Percentiles rank a stretch among this genome's conserved stretches.
Conservation (phyloP, 2,888 invertebrate genomes). For the Pammene aurita region DNA sequence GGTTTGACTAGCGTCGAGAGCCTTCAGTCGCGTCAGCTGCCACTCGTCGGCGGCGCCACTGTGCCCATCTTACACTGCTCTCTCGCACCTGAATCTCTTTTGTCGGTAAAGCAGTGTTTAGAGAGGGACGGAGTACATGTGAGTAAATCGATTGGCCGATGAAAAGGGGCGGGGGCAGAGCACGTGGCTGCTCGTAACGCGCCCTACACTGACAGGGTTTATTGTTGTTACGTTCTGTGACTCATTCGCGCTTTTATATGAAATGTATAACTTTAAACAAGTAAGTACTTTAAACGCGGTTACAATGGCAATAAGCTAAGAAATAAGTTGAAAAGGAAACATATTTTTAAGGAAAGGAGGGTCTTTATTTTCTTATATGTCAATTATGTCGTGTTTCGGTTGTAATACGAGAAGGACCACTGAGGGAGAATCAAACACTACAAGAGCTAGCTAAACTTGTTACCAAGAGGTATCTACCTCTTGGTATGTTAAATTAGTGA, state of each 20-base stretch:
- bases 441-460: too few species aligned
- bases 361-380: not conserved
- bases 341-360: too few species aligned
- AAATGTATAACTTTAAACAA: slow-evolving; percentile 48
- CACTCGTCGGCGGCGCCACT: slow-evolving; percentile 67
- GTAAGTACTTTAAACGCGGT: not conserved
- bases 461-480: too few species aligned
- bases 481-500: too few species aligned
- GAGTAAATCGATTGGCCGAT: slow-evolving; percentile 76
- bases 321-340: not conserved
- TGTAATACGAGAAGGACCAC: too few species aligned
- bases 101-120: slow-evolving; percentile 73
- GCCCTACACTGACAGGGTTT: slow-evolving; percentile 59
- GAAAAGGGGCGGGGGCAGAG: slow-evolving; percentile 75
- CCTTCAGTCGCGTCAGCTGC: slow-evolving; percentile 47
- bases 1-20: slow-evolving; percentile 54
- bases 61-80: slow-evolving; percentile 55
- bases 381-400: not conserved
- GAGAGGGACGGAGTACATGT: slow-evolving; percentile 67
- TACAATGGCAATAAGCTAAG: not conserved
- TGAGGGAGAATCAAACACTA: too few species aligned
- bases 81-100: slow-evolving; percentile 57
- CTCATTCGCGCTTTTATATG: slow-evolving; percentile 56
- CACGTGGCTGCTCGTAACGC: slow-evolving; percentile 73
- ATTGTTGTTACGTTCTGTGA: slow-evolving; percentile 59